Base-by-base conservation (phyloP, 1,140 invertebrate genomes). In the Drosophila ercepeae region DNA sequence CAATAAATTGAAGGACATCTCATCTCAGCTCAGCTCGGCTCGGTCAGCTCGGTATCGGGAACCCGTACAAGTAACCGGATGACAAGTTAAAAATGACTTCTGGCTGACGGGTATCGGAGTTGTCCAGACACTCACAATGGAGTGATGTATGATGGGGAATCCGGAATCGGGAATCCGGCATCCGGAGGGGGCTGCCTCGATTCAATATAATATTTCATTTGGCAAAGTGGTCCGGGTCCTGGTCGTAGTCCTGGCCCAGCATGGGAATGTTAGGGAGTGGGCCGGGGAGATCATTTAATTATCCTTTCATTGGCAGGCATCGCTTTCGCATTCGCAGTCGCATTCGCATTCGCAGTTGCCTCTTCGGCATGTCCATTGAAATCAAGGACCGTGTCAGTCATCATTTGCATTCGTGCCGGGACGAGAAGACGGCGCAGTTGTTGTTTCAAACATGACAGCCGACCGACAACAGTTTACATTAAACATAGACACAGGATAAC, bases 11-110 rank as follows among this genome's bases (percentile, higher is more conserved):
- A 27, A 27, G 25, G 25, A 27, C 25, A 27, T 6, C 25, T 27
- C 25, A 8, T 7, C 27, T 27, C 27, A 2, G 27, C 27, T 27
- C 7, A 27, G 27, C 8, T 3, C 27, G 2, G n/a, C 13, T n/a
- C n/a, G n/a, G n/a, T n/a, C n/a, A n/a, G n/a, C n/a, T n/a, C n/a
- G n/a, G n/a, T n/a, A n/a, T n/a, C n/a, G n/a, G n/a, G 4, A 4
- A 8, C 23, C 16, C 9, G 4, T 2, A 29, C 8, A 19, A 4
- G 18, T 2, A 34, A 57, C 11, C 29, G 29, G 36, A 32, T 58
- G 77, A 82, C 54, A 82, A 84, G 74, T 27, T 8, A 82, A 78
- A 84, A 82, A 82, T 82, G 63, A 58, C 79, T 70, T 83, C 27
- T 58, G 44, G 41, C 23, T 39, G 27, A 27, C 9, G 8, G 18